A percentile compares a stretch with the other conserved stretches of the same genome.
Evolutionary conservation across 2,797 vertebrate species (phyloP).

Genomic region (Nasua narica): DNA sequence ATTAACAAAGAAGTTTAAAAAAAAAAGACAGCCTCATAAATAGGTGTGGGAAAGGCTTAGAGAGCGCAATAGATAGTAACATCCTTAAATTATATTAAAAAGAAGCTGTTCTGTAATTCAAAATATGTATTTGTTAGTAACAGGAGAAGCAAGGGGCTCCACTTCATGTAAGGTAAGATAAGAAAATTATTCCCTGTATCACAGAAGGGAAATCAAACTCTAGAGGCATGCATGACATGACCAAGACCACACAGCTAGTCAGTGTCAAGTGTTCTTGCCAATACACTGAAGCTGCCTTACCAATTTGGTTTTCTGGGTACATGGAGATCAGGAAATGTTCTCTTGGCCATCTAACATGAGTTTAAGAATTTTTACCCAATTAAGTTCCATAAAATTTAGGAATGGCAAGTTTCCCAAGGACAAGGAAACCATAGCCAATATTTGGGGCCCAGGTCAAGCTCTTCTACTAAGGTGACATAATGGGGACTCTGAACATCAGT

Average conservation of each 20-base stretch:
- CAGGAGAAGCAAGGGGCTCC: not conserved
- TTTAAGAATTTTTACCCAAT: not conserved
- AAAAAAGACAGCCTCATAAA: conserved; percentile 46
- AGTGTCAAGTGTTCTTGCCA: not conserved
- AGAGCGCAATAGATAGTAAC: not conserved
- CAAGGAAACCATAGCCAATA: not conserved
- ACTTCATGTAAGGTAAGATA: not conserved
- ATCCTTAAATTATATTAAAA: conserved; percentile 37
- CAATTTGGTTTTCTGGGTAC: not conserved
- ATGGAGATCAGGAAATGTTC: not conserved
- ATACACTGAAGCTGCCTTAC: not conserved
- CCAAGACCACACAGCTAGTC: not conserved
- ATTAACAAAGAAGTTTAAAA: conserved; percentile 57
- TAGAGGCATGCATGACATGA: not conserved
- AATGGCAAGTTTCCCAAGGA: not conserved
- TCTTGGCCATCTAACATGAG: not conserved
- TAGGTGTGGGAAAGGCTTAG: not conserved
- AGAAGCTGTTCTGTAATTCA: conserved; percentile 9
- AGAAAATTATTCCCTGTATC: not conserved
- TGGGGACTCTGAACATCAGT: not conserved
- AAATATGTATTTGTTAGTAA: conserved; percentile 36
- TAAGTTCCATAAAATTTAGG: not conserved
- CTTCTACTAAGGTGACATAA: not conserved
- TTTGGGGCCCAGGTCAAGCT: not conserved
- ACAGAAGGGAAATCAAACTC: not conserved